Base-by-base conservation (phyloP, 2,113 vertebrate genomes). In the Cryptotis parvus region DNA sequence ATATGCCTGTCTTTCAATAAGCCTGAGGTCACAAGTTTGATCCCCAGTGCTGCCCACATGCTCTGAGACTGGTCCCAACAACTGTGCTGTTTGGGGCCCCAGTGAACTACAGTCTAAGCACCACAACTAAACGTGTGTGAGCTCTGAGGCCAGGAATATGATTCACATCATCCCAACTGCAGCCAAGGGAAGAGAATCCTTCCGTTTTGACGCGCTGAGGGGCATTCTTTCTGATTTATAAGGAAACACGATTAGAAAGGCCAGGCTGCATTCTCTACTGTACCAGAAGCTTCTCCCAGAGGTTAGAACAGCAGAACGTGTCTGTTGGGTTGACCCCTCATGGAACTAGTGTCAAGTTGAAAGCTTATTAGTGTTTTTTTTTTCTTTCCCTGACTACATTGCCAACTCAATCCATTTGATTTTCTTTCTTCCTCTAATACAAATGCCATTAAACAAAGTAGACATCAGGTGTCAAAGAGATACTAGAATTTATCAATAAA, bases 371-470 rank as follows among this genome's bases (percentile, higher is more conserved):
- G 55, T 52, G 31, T 5, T 11, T 35, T 52, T 10, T 65, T 75
- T n/a, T 61, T 76, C 43, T 43, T 87, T 69, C 33, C 35, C 33
- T 72, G 24, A 70, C 41, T 74, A 4, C 69, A 35, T 77, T 75
- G 65, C 49, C 39, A 45, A 20, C 22, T 49, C 73, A 87, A 18
- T 61, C 45, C 26, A 15, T 39, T 81, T 9, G 24, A 31, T 39
- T 80, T 73, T 55, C 73, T 68, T 85, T 87, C 63, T 76, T 24
- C 87, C 4, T 88, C 58, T 68, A 74, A 41, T 49, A 75, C 61
- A 39, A 87, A 55, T 14, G 45, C 52, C 37, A 3, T 58, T 82
- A 77, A 84, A 39, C 27, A 83, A 81, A 70, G 2, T 61, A 27
- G 15, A 65, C 49, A 61, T 55, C 4, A 55, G n/a, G 35, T 81